Percentiles rank a stretch among this genome's conserved stretches.
Evolutionary conservation across 1,140 invertebrate species (phyloP).

Genomic region (Aphelenchoides fujianensis): DNA sequence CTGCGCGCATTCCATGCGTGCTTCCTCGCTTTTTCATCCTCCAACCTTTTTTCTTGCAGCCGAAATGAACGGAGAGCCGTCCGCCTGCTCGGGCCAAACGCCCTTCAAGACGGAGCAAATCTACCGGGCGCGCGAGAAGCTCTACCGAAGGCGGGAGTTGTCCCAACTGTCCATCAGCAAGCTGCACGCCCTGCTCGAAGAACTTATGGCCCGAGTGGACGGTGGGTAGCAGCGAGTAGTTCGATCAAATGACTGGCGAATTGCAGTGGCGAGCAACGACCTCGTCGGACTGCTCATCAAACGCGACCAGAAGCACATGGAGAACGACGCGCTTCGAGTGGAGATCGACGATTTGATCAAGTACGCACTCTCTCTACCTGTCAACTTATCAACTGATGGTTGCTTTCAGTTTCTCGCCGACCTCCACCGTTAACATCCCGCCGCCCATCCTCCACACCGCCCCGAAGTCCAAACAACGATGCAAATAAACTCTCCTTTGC

Average conservation of each 20-base stretch:
- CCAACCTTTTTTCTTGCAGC: no score
- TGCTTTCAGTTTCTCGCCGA: slow-evolving; percentile 5
- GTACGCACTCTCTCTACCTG: not conserved
- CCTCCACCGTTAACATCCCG: not conserved
- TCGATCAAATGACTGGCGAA: not conserved
- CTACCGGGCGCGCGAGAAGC: not conserved
- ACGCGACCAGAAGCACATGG: not conserved
- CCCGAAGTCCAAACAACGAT: slow-evolving; percentile 1
- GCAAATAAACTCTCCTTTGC: slow-evolving; percentile 16
- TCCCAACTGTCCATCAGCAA: not conserved
- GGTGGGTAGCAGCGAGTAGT: not conserved
- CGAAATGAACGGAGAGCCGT: no score
- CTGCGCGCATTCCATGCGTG: no score
- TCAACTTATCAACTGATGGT: not conserved
- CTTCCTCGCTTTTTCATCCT: no score
- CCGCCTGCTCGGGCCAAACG: no score
- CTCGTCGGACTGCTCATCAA: not conserved
- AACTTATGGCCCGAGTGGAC: not conserved
- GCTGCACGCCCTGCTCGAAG: not conserved
- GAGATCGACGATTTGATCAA: slow-evolving; percentile 4
- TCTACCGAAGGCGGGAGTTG: not conserved
- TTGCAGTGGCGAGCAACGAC: not conserved
- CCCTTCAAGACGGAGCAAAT: not conserved
- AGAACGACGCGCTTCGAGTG: slow-evolving; percentile 5
- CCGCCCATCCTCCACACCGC: not conserved